phyloP scores from a whole-genome alignment of 2,888 invertebrate genomes.

The Lydus trimaculatus region DNA sequence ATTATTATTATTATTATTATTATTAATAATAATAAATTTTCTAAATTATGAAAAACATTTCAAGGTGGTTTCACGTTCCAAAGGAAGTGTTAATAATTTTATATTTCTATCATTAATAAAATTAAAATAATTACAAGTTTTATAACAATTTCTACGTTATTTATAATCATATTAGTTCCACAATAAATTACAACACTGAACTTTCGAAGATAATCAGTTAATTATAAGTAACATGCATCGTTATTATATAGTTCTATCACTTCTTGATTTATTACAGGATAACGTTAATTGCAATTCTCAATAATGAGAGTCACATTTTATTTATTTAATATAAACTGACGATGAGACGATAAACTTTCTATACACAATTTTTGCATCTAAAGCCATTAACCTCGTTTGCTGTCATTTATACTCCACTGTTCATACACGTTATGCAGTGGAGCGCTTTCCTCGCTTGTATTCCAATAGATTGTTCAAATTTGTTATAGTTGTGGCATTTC shows the following conservation, averaged over 20 bases:
- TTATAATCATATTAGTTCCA: not conserved
- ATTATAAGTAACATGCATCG: not conserved
- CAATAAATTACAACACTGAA: not conserved
- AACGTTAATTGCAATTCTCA: not conserved
- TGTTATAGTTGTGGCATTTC: too few relatives aligned
- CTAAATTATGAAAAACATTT: not conserved
- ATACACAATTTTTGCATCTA: too few relatives aligned
- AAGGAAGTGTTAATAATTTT: not conserved
- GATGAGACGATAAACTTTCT: too few relatives aligned
- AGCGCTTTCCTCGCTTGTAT: too few relatives aligned
- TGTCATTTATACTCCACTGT: too few relatives aligned
- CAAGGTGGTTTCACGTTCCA: not conserved
- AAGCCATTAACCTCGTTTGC: too few relatives aligned
- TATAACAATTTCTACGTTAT: not conserved
- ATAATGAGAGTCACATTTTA: not conserved
- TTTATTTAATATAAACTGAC: too few relatives aligned
- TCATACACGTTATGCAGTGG: too few relatives aligned
- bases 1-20: not conserved
- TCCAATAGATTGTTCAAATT: too few relatives aligned
- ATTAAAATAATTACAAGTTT: not conserved
- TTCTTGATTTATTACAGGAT: not conserved
- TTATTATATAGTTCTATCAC: not conserved
- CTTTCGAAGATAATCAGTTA: not conserved
- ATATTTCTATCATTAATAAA: not conserved
- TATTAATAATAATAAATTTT: not conserved